A percentile compares a stretch with the other conserved stretches of the same genome.
These are phyloP conservation scores for Rana temporaria DNA, from an alignment of 2,113 vertebrate species.

Conservation along the genomic window DNA sequence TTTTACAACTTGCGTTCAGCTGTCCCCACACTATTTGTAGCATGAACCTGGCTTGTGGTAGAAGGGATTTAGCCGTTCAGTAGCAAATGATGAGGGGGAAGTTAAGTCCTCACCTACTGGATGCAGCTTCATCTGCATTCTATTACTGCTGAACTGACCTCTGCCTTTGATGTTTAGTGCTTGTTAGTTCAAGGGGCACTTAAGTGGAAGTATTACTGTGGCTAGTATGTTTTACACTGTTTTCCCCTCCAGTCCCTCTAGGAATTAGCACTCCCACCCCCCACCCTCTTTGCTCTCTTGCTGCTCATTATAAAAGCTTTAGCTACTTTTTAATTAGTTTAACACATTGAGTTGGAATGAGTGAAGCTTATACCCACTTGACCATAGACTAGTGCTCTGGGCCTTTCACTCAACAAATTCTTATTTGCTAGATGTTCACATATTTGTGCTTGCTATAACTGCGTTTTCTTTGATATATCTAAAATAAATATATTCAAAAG, in stretches of 20 bases:
- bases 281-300: conserved; percentile 8
- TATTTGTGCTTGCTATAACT: background rate
- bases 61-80: background rate
- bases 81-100: background rate
- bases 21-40: too few relatives aligned
- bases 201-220: conserved; percentile 49
- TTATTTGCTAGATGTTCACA: background rate
- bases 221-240: conserved; percentile 52
- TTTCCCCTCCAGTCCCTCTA: conserved; percentile 32
- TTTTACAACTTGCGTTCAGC: too few relatives aligned
- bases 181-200: conserved; percentile 44
- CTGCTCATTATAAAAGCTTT: conserved; percentile 47
- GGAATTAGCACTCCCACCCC: conserved; percentile 41
- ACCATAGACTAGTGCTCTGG: background rate
- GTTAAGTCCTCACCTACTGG: conserved; percentile 27
- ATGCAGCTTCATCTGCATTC: conserved; percentile 45
- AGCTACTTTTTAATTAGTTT: conserved; percentile 52
- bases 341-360: conserved; percentile 29
- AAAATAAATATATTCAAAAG: too few relatives aligned
- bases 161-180: conserved; percentile 35
- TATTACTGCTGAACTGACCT: conserved; percentile 36
- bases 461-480: too few relatives aligned
- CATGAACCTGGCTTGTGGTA: too few relatives aligned
- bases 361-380: background rate
- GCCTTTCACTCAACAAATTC: conserved; percentile 1